Evolutionary conservation across 2,888 invertebrate species (phyloP).

Genomic region (Drosophila antonietae): DNA sequence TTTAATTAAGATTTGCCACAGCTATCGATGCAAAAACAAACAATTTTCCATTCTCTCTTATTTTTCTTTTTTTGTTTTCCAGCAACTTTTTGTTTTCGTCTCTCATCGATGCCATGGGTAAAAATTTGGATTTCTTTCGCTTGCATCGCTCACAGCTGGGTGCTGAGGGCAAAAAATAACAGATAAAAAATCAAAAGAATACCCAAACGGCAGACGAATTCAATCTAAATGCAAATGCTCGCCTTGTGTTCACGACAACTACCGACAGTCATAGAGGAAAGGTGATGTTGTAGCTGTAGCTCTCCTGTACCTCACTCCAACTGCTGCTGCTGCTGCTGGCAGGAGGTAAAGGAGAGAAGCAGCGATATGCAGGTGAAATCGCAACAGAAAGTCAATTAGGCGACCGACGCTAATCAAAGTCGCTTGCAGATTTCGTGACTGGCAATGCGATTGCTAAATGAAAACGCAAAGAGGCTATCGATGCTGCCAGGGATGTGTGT

Average conservation of each 20-base stretch:
- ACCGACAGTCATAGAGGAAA: slow-evolving; percentile 7
- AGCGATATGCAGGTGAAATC: slow-evolving; percentile 61
- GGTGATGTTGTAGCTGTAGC: neutral
- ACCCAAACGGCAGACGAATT: slow-evolving; percentile 64
- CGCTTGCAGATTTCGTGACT: slow-evolving; percentile 37
- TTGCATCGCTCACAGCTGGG: slow-evolving; percentile 60
- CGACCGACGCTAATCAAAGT: slow-evolving; percentile 68
- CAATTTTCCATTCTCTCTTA: slow-evolving; percentile 14
- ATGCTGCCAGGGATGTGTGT: slow-evolving; percentile 11
- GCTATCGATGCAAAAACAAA: slow-evolving; percentile 42
- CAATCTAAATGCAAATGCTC: slow-evolving; percentile 78
- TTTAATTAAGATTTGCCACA: slow-evolving; percentile 77
- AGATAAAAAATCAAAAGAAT: slow-evolving; percentile 19
- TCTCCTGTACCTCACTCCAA: too few species aligned
- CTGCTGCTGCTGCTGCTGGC: neutral
- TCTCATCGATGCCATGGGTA: slow-evolving; percentile 42
- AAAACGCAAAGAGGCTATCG: slow-evolving; percentile 13
- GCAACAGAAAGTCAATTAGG: slow-evolving; percentile 78
- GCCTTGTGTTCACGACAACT: slow-evolving; percentile 52
- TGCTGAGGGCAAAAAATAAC: neutral
- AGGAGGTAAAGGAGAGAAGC: slow-evolving; percentile 1
- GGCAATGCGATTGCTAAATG: slow-evolving; percentile 20
- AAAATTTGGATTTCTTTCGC: slow-evolving; percentile 73
- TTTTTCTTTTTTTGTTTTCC: slow-evolving; percentile 13
- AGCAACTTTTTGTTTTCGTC: neutral